These are phyloP conservation scores for Anolis sagrei DNA, from an alignment of 2,113 vertebrate species.

Conservation along the genomic window DNA sequence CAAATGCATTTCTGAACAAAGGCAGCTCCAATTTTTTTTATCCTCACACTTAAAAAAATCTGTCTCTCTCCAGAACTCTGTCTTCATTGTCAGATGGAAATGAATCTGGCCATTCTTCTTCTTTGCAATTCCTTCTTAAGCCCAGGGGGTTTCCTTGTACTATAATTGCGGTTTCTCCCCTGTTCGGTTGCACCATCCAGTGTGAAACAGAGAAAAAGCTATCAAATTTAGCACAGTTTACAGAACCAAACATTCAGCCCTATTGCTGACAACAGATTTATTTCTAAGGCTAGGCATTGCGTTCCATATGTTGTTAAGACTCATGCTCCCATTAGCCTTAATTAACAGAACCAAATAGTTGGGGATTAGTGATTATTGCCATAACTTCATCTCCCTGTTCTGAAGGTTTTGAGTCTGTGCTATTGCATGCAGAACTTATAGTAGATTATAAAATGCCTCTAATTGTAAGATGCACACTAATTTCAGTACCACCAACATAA, in stretches of 20 bases:
- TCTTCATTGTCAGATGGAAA: constrained; percentile 34
- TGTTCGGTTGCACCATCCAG: neutral
- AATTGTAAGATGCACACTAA: no score
- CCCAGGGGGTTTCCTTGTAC: constrained; percentile 27
- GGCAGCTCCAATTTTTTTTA: constrained; percentile 16
- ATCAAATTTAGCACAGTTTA: constrained; percentile 11
- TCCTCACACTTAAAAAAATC: constrained; percentile 49
- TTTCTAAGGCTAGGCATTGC: no score
- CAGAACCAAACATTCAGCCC: constrained; percentile 7
- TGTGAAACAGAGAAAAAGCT: neutral
- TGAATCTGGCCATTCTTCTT: constrained; percentile 40
- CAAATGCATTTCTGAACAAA: constrained; percentile 57
- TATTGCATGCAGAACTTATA: neutral
- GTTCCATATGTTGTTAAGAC: no score
- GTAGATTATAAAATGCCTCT: no score
- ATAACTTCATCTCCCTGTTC: no score
- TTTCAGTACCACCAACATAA: no score
- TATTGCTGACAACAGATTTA: neutral
- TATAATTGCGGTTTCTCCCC: constrained; percentile 36
- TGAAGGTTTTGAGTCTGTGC: neutral
- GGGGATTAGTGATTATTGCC: neutral
- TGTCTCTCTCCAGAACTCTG: neutral
- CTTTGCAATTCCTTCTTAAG: constrained; percentile 39
- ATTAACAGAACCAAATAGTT: neutral
- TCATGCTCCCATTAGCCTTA: no score